Evolutionary conservation across 2,797 vertebrate genomes (phyloP).

Genomic region (Pseudocheirus occidentalis): DNA sequence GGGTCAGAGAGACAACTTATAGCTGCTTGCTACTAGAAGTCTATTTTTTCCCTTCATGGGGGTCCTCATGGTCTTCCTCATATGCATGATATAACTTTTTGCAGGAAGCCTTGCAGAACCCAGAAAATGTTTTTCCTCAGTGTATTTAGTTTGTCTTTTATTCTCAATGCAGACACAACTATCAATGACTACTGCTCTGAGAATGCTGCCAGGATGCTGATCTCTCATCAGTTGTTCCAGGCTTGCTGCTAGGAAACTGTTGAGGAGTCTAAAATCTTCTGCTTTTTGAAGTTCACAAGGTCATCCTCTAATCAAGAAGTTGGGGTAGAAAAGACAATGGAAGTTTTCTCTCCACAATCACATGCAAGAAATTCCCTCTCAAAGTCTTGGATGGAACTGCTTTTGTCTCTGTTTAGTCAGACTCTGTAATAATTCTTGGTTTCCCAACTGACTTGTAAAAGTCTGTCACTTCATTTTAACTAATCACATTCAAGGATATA

Average conservation of each 20-base stretch:
- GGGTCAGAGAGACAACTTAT: not conserved
- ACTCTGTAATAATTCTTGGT: no score
- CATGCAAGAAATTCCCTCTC: no score
- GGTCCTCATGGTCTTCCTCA: not conserved
- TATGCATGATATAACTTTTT: not conserved
- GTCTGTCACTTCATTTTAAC: no score
- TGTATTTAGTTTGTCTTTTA: not conserved
- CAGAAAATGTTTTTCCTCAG: not conserved
- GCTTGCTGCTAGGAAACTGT: not conserved
- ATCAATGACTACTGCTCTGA: not conserved
- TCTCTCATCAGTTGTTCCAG: not conserved
- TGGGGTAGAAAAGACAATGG: not conserved
- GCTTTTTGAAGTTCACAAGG: not conserved
- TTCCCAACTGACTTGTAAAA: no score
- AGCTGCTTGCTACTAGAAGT: not conserved
- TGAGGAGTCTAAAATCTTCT: not conserved
- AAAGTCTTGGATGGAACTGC: no score
- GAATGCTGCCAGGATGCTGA: not conserved
- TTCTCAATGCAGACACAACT: not conserved
- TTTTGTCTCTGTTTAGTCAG: no score
- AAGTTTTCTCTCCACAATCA: no score
- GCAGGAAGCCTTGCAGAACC: not conserved
- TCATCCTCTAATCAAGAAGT: not conserved
- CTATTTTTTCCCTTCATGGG: not conserved
- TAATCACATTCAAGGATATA: no score